Percentiles rank a stretch among this genome's conserved stretches.
Evolutionary conservation across 2,113 vertebrate genomes (phyloP).

Genomic region (Ailurus styani): DNA sequence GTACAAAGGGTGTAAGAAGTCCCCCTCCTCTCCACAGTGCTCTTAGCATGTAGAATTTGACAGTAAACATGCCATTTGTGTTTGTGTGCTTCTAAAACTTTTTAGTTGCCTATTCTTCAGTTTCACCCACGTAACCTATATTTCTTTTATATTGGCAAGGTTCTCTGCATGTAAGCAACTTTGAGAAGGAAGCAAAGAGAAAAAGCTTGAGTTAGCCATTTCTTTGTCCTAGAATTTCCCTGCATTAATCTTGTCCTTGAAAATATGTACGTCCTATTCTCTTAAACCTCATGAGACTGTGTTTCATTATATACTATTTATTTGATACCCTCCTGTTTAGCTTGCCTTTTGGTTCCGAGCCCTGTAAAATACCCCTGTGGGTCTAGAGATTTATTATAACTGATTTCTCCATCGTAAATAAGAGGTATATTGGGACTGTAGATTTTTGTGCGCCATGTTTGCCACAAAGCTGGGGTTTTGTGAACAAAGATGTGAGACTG

Average conservation of each 20-base stretch:
- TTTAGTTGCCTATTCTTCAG: conserved; percentile 45
- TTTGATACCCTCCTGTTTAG: conserved; percentile 58
- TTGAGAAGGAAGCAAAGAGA: conserved; percentile 54
- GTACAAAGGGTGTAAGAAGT: conserved; percentile 48
- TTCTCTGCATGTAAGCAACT: conserved; percentile 52
- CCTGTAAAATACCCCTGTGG: conserved; percentile 55
- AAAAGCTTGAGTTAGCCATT: conserved; percentile 36
- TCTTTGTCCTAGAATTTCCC: conserved; percentile 28
- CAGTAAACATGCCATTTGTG: background rate
- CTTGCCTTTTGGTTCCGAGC: conserved; percentile 68
- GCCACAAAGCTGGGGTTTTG: conserved; percentile 29
- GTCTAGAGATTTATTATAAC: conserved; percentile 55
- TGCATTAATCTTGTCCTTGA: conserved; percentile 65
- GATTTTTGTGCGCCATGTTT: conserved; percentile 39
- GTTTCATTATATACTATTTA: conserved; percentile 39
- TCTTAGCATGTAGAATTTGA: conserved; percentile 51
- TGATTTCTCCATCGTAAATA: conserved; percentile 46
- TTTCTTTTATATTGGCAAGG: conserved; percentile 51
- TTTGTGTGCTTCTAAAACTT: background rate
- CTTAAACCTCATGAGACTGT: conserved; percentile 54
- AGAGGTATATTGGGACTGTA: conserved; percentile 56
- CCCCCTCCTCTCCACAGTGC: conserved; percentile 35
- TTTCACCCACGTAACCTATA: background rate
- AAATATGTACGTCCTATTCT: conserved; percentile 33
- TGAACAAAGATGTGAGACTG: background rate